Conservation (phyloP, 2,113 vertebrate genomes). For the Prolemur simus region DNA sequence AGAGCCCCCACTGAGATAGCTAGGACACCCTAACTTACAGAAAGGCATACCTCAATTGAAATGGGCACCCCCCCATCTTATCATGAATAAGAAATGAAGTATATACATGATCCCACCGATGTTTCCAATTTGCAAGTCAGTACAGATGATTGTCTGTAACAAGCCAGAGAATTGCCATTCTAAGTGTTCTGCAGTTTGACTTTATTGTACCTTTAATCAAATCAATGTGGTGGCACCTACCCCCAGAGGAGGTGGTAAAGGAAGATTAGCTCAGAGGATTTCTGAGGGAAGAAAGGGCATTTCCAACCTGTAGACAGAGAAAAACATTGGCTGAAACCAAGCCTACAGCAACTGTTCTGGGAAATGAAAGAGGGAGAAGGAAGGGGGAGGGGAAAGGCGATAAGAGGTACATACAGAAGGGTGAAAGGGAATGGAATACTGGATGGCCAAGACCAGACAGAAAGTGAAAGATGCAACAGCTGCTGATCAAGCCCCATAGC, state of each 20-base stretch:
- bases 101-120: background rate
- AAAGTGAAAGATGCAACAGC: background rate
- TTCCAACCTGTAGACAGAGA: constrained; percentile 9
- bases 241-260: background rate
- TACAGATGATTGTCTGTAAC: constrained; percentile 19
- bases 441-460: background rate
- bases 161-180: constrained; percentile 27
- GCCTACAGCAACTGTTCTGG: background rate
- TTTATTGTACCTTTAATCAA: constrained; percentile 60
- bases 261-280: background rate
- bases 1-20: background rate
- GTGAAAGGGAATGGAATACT: background rate
- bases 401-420: background rate
- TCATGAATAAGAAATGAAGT: background rate
- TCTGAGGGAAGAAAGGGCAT: background rate
- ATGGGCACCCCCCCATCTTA: background rate
- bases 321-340: constrained; percentile 11
- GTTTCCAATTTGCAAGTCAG: constrained; percentile 37
- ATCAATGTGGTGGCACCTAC: background rate
- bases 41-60: constrained; percentile 50
- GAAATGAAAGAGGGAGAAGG: background rate
- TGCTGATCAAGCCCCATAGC: background rate
- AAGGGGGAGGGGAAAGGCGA: background rate
- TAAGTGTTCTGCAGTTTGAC: constrained; percentile 30
- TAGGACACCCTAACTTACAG: background rate